Conservation (phyloP, 2,888 invertebrate genomes). For the Acrocera orbiculus region DNA sequence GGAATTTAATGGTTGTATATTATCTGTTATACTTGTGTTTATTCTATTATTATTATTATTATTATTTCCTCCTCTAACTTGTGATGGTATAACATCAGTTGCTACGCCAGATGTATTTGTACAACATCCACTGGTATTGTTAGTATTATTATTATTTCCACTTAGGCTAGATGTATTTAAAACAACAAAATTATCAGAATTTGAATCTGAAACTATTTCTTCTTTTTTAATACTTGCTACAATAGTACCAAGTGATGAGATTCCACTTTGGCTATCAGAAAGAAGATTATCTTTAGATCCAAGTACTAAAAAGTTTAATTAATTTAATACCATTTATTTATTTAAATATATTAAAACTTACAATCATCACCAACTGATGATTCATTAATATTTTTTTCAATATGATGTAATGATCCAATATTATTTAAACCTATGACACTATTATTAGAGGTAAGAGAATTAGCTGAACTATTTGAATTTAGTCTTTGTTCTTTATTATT, state of each 20-base stretch:
- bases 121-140: neutral
- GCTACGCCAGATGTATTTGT: neutral
- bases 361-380: slow-evolving; percentile 7
- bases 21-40: neutral
- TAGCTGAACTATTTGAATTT: slow-evolving; percentile 9
- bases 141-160: neutral
- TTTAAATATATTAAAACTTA: neutral
- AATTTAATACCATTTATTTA: neutral
- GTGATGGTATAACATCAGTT: neutral
- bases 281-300: slow-evolving; percentile 7
- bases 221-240: slow-evolving; percentile 10
- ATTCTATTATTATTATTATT: neutral
- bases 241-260: neutral
- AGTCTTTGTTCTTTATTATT: slow-evolving; percentile 10
- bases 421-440: slow-evolving; percentile 9
- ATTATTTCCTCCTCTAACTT: neutral
- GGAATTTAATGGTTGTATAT: neutral
- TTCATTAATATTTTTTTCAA: slow-evolving; percentile 2
- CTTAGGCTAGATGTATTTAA: neutral
- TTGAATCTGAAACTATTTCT: slow-evolving; percentile 9
- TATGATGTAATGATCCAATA: slow-evolving; percentile 7
- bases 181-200: slow-evolving; percentile 5
- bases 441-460: neutral
- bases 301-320: slow-evolving; percentile 5
- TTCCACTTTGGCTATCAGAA: slow-evolving; percentile 5